Conservation (phyloP, 2,797 vertebrate genomes). For the Hoplostethus atlanticus region DNA sequence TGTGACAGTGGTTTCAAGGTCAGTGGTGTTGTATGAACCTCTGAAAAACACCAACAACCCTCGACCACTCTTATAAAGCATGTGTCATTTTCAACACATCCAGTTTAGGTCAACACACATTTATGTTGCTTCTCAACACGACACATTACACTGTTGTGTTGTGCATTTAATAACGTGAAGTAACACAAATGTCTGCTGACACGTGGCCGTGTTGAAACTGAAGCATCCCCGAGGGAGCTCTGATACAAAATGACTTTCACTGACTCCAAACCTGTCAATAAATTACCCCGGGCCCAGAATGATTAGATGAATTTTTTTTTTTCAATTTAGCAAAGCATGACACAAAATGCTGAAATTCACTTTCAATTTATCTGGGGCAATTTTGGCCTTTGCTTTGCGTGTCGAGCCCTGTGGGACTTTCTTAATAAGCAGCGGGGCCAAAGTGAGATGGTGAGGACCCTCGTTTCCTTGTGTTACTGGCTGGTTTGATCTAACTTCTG, state of each 20-base stretch:
- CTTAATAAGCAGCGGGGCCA: conserved; percentile 17
- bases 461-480: conserved; percentile 42
- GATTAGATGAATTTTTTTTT: not conserved
- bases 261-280: not conserved
- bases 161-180: too few species aligned
- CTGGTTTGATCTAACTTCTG: conserved; percentile 42
- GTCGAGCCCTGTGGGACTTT: conserved; percentile 8
- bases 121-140: too few species aligned
- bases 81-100: too few species aligned
- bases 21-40: too few species aligned
- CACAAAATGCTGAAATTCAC: conserved; percentile 22
- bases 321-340: conserved; percentile 14
- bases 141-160: too few species aligned
- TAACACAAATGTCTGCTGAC: too few species aligned
- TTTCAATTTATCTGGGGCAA: conserved; percentile 23
- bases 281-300: not conserved
- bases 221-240: not conserved
- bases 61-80: too few species aligned
- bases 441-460: conserved; percentile 18
- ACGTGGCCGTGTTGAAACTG: too few species aligned
- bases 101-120: too few species aligned
- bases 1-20: too few species aligned
- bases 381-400: conserved; percentile 17
- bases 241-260: not conserved
- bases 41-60: too few species aligned